These are phyloP conservation scores for Augochlorella aurata DNA, from an alignment of 2,888 invertebrate species.

Conservation along the genomic window DNA sequence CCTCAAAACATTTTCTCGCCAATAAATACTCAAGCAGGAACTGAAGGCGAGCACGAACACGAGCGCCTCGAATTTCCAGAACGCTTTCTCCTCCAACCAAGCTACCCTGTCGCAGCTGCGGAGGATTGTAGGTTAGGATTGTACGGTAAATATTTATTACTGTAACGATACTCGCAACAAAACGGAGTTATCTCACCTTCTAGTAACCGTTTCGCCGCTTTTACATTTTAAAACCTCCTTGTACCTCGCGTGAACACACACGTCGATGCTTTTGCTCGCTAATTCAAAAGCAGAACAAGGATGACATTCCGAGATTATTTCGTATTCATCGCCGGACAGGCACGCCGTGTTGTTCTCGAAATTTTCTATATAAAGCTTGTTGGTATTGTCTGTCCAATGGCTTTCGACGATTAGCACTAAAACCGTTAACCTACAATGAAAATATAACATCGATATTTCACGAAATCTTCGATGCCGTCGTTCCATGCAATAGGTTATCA, in stretches of 20 bases:
- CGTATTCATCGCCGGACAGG: slow-evolving; percentile 88
- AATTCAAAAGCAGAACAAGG: slow-evolving; percentile 94
- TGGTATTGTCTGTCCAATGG: slow-evolving; percentile 86
- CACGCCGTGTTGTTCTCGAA: slow-evolving; percentile 91
- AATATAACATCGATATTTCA: not conserved
- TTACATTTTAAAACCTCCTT: slow-evolving; percentile 92
- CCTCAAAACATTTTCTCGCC: slow-evolving; percentile 78
- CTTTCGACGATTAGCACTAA: slow-evolving; percentile 92
- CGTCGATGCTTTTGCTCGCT: slow-evolving; percentile 90
- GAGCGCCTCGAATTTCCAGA: slow-evolving; percentile 91
- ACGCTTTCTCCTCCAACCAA: slow-evolving; percentile 91
- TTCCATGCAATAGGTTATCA: not conserved
- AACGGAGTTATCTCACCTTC: slow-evolving; percentile 83
- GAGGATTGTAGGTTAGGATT: slow-evolving; percentile 75
- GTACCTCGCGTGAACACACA: slow-evolving; percentile 91
- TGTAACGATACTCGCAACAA: not conserved
- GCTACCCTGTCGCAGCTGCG: slow-evolving; percentile 93
- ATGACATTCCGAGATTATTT: slow-evolving; percentile 90
- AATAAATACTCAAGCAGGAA: slow-evolving; percentile 82
- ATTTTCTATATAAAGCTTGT: slow-evolving; percentile 85
- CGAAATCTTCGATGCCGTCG: not conserved
- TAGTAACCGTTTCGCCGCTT: slow-evolving; percentile 90
- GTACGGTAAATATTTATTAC: not conserved
- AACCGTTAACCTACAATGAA: slow-evolving; percentile 88
- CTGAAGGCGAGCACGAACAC: slow-evolving; percentile 86